Percentiles rank a stretch among this genome's conserved stretches.
These are phyloP conservation scores for Spialia ferax DNA, from an alignment of 2,888 invertebrate genomes.

Conservation along the genomic window DNA sequence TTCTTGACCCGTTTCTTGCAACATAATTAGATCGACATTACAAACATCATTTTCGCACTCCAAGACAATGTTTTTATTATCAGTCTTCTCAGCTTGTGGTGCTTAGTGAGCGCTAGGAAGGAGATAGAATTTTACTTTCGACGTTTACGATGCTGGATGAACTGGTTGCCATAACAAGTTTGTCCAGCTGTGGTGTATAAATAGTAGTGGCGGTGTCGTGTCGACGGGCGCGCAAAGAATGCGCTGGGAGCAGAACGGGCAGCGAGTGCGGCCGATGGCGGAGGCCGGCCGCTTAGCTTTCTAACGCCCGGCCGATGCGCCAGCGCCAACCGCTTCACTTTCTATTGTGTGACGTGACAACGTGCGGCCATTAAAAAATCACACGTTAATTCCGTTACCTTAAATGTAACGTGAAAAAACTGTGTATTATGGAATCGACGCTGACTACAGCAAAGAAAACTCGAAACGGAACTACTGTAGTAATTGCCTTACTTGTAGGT, in stretches of 20 bases:
- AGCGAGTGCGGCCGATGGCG: conserved; percentile 59
- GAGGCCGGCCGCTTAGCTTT: conserved; percentile 80
- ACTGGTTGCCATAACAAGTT: not conserved
- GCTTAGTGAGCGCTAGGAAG: not conserved
- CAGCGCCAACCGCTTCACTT: conserved; percentile 80
- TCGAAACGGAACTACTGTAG: not conserved
- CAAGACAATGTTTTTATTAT: not conserved
- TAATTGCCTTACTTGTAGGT: conserved; percentile 11
- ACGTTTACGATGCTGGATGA: not conserved
- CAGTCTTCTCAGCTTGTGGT: not conserved
- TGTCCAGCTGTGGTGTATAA: conserved; percentile 26
- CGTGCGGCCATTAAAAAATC: conserved; percentile 44
- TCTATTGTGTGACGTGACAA: conserved; percentile 72
- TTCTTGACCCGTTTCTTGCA: conserved; percentile 19
- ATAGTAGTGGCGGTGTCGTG: conserved; percentile 22
- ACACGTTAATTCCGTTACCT: conserved; percentile 27
- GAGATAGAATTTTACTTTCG: not conserved
- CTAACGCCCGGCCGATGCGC: conserved; percentile 76
- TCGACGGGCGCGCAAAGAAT: conserved; percentile 61
- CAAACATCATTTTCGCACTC: not conserved
- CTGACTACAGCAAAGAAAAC: not conserved
- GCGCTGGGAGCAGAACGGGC: conserved; percentile 62
- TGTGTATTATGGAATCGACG: conserved; percentile 3
- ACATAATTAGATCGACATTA: not conserved
- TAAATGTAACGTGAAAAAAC: conserved; percentile 21